Percentiles rank a stretch among this genome's conserved stretches.
Evolutionary conservation across 2,113 vertebrate species (phyloP).

Genomic region (Menura novaehollandiae): DNA sequence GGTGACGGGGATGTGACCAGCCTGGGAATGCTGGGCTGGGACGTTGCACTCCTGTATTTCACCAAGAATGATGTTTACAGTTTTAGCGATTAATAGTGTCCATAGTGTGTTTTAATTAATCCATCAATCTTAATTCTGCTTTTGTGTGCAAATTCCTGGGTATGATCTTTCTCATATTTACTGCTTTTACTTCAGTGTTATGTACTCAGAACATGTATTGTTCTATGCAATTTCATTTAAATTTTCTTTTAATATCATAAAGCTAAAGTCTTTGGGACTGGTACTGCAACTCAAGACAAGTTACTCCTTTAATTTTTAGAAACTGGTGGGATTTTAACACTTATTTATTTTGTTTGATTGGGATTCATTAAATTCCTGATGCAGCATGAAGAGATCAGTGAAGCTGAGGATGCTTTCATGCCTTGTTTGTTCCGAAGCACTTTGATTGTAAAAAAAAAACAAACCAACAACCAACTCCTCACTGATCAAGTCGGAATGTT

Average conservation of each 20-base stretch:
- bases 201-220: accelerated
- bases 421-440: accelerated
- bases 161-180: not conserved
- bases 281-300: not conserved
- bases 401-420: not conserved
- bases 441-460: not conserved
- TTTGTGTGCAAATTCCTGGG: not conserved
- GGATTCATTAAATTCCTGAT: not conserved
- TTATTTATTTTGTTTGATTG: not conserved
- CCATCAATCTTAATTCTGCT: not conserved
- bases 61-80: not conserved
- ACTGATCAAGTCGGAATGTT: not conserved
- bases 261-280: not conserved
- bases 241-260: not conserved
- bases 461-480: not conserved
- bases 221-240: not conserved
- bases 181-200: not conserved
- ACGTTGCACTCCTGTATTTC: accelerated
- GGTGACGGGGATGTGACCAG: not conserved
- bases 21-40: not conserved
- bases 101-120: not conserved
- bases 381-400: accelerated
- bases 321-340: not conserved
- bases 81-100: not conserved
- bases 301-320: not conserved